Evolutionary conservation across 2,797 vertebrate species (phyloP).

Genomic region (Spizella passerina): DNA sequence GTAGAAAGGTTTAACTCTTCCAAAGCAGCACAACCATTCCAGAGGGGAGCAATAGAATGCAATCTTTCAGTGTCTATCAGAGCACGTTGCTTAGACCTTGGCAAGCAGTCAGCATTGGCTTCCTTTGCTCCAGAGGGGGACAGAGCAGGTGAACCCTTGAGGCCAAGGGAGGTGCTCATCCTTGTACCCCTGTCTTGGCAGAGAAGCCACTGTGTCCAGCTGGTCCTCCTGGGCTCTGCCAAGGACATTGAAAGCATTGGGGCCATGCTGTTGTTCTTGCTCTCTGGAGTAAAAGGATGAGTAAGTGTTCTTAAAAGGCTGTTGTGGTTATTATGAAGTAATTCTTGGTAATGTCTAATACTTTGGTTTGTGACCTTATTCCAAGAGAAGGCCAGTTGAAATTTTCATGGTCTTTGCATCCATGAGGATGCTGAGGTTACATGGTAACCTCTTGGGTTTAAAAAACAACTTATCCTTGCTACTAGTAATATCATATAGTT

Average conservation of each 20-base stretch:
- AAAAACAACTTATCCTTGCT: not conserved
- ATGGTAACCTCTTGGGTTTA: not conserved
- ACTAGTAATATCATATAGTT: not conserved
- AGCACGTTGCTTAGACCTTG: not conserved
- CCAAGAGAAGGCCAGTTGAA: not conserved
- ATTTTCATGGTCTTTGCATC: not conserved
- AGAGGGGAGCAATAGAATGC: not conserved
- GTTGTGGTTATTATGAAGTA: not conserved
- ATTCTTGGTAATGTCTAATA: not conserved
- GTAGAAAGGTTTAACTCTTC: not conserved
- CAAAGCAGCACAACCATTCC: not conserved
- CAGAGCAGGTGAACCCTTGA: not conserved
- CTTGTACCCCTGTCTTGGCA: not conserved
- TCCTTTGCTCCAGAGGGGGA: not conserved
- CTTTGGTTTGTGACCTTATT: not conserved
- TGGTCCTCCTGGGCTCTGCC: not conserved
- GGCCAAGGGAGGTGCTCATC: not conserved
- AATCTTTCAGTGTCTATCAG: not conserved
- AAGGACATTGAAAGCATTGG: not conserved
- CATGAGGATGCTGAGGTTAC: not conserved
- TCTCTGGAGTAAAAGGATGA: not conserved
- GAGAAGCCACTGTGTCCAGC: not conserved
- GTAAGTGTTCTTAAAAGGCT: not conserved
- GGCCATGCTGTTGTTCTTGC: not conserved
- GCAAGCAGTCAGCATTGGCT: not conserved